phyloP scores from a whole-genome alignment of 1,140 invertebrate genomes.

The Drosophila prosaltans region DNA sequence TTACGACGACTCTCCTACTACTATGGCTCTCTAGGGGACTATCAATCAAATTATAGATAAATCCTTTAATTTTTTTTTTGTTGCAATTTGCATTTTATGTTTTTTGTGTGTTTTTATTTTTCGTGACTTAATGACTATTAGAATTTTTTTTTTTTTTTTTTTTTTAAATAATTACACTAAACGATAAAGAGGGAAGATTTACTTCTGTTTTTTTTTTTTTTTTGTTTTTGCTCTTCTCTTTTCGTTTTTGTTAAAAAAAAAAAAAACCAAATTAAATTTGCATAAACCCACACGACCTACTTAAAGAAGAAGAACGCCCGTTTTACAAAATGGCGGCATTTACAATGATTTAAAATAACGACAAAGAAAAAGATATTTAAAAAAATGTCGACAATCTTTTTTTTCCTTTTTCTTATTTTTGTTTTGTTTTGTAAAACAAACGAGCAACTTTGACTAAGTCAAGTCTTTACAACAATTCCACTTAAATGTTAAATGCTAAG shows the following conservation, averaged over 20 bases:
- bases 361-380: slow-evolving; percentile 20
- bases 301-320: slow-evolving; percentile 21
- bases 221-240: background rate
- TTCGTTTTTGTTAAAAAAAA: slow-evolving; percentile 22
- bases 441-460: slow-evolving; percentile 62
- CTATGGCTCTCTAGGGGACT: slow-evolving; percentile 60
- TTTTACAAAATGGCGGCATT: slow-evolving; percentile 44
- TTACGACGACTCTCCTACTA: slow-evolving; percentile 5
- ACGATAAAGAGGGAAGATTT: slow-evolving; percentile 13
- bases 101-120: slow-evolving; percentile 25
- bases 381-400: slow-evolving; percentile 25
- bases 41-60: slow-evolving; percentile 31
- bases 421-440: slow-evolving; percentile 21
- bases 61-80: background rate
- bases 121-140: slow-evolving; percentile 42
- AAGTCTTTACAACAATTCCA: slow-evolving; percentile 61
- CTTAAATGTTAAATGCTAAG: slow-evolving; percentile 70
- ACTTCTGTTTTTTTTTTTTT: slow-evolving; percentile 21
- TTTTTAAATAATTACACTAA: slow-evolving; percentile 15
- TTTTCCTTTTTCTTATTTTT: background rate
- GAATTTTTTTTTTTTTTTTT: slow-evolving; percentile 40
- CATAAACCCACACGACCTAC: slow-evolving; percentile 38
- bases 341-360: slow-evolving; percentile 35
- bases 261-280: slow-evolving; percentile 74
- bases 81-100: background rate